Conservation (phyloP, 2,797 vertebrate species). For the Malurus leucopterus region DNA sequence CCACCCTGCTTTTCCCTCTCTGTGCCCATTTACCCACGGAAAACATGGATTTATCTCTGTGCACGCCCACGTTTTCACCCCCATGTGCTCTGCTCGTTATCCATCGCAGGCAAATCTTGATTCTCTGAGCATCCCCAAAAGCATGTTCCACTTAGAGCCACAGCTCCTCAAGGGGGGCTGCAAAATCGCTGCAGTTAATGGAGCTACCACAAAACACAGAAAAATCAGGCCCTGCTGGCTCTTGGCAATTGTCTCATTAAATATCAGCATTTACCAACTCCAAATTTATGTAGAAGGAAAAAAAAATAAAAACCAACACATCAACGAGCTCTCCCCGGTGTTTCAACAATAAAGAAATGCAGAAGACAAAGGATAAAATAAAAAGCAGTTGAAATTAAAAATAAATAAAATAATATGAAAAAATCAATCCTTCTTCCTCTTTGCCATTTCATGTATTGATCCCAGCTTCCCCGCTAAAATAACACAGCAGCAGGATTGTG, state of each 20-base stretch:
- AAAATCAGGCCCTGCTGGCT: neutral
- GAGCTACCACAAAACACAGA: neutral
- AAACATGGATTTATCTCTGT: neutral
- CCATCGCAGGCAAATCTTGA: neutral
- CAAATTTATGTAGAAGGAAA: neutral
- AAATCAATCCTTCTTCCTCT: neutral
- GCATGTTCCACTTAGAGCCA: neutral
- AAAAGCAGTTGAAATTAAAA: neutral
- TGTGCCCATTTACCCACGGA: neutral
- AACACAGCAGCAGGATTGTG: neutral
- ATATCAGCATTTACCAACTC: neutral
- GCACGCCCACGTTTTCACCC: accelerated
- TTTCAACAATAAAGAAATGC: neutral
- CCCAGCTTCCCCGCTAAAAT: neutral
- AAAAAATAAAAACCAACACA: neutral
- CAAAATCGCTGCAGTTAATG: neutral
- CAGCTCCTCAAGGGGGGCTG: neutral
- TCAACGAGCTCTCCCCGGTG: neutral
- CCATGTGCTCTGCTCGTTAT: neutral
- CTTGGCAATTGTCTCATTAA: neutral
- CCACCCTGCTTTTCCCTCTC: neutral
- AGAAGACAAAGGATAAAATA: neutral
- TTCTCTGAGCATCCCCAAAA: neutral
- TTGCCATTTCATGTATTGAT: slow-evolving; percentile 5
- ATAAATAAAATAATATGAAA: neutral